Percentiles rank a stretch among this genome's conserved stretches.
These are phyloP conservation scores for Stenopsyche tienmushanensis DNA, from an alignment of 1,140 invertebrate genomes.

Conservation along the genomic window DNA sequence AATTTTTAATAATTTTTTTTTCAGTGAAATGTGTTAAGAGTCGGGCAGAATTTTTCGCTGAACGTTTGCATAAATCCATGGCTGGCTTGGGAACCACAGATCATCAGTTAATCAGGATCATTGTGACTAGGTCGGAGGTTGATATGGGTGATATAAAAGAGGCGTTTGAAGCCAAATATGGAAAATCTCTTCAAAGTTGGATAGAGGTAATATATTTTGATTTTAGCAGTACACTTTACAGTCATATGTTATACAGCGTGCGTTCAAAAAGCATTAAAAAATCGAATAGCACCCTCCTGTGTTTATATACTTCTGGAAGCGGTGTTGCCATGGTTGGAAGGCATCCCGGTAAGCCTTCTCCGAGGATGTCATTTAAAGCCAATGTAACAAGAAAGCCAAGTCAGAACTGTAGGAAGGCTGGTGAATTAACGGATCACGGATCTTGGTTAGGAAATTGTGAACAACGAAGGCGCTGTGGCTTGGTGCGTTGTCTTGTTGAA, in stretches of 20 bases:
- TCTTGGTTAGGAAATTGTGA: no score
- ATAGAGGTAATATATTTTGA: conserved; percentile 78
- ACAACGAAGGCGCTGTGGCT: no score
- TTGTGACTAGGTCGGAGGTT: conserved; percentile 84
- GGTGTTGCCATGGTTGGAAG: no score
- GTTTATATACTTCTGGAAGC: no score
- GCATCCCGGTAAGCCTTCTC: no score
- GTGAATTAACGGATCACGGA: no score
- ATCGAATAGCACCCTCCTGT: no score
- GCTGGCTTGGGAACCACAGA: conserved; percentile 84
- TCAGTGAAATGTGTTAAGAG: conserved; percentile 80
- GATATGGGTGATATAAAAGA: conserved; percentile 85
- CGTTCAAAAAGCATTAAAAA: no score
- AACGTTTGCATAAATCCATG: conserved; percentile 85
- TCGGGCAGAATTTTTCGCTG: conserved; percentile 85
- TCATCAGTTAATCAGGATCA: conserved; percentile 79
- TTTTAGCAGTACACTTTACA: neutral
- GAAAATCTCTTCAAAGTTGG: conserved; percentile 74
- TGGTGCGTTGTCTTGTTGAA: neutral
- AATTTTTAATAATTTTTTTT: conserved; percentile 34
- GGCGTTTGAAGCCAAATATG: conserved; percentile 75
- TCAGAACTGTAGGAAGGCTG: no score
- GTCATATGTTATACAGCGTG: no score
- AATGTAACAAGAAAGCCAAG: no score
- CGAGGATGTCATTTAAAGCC: no score